Conservation (phyloP, 2,888 invertebrate species). For the Slavum lentiscoides region DNA sequence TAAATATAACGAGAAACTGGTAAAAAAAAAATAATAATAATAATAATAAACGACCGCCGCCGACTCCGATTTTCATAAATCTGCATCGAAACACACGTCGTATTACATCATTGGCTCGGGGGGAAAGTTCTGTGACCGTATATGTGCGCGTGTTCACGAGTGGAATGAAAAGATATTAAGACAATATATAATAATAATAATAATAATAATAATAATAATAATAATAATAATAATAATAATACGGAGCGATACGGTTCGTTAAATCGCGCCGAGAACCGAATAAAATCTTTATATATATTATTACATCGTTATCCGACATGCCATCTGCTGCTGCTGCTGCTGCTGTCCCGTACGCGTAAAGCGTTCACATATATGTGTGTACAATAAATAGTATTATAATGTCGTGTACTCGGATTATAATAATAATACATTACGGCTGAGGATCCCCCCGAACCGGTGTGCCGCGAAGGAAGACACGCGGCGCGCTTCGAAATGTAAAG, state of each 20-base stretch:
- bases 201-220: too few relatives aligned
- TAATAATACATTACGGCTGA: too few relatives aligned
- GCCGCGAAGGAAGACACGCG: too few relatives aligned
- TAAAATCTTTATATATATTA: neutral
- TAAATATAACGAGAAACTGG: too few relatives aligned
- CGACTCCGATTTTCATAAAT: constrained; percentile 4
- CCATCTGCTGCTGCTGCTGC: neutral
- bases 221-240: too few relatives aligned
- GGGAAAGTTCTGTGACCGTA: constrained; percentile 33
- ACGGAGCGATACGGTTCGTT: constrained; percentile 25
- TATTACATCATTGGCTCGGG: neutral
- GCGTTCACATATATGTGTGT: too few relatives aligned
- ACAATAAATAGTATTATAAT: too few relatives aligned
- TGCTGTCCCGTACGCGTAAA: neutral
- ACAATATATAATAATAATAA: too few relatives aligned
- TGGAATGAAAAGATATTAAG: neutral
- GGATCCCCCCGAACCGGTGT: too few relatives aligned
- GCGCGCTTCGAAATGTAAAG: too few relatives aligned
- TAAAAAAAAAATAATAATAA: neutral
- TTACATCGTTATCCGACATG: constrained; percentile 15
- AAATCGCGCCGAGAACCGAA: constrained; percentile 14
- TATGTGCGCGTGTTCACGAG: neutral
- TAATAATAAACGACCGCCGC: neutral
- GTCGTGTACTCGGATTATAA: too few relatives aligned
- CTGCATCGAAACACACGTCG: neutral